Evolutionary conservation across 2,113 vertebrate genomes (phyloP).

Genomic region (Pygoscelis antarcticus): DNA sequence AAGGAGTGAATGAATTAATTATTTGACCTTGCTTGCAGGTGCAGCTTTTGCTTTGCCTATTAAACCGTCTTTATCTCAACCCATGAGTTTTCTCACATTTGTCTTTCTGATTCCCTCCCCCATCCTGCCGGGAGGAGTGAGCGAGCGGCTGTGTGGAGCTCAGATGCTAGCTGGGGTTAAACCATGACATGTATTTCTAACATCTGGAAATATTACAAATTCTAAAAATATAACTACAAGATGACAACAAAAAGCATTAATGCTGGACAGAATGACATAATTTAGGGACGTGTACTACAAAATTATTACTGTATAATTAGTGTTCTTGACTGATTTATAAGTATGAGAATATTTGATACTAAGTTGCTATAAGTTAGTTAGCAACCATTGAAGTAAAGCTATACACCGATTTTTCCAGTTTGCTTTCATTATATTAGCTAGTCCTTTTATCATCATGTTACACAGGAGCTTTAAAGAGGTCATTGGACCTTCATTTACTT

Average conservation of each 20-base stretch:
- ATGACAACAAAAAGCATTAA: background rate
- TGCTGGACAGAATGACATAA: background rate
- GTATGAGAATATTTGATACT: background rate
- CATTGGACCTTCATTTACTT: background rate
- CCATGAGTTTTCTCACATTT: background rate
- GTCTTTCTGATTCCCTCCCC: fast-evolving
- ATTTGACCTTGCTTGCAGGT: fast-evolving
- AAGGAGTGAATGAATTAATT: fast-evolving
- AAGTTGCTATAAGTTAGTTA: background rate
- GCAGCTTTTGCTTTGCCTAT: background rate
- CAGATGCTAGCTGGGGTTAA: background rate
- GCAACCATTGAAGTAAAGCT: background rate
- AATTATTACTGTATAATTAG: background rate
- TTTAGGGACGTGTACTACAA: background rate
- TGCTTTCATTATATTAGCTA: background rate
- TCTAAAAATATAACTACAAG: background rate
- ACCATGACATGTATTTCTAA: background rate
- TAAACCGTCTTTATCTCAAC: background rate
- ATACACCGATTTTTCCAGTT: background rate
- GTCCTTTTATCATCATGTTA: background rate
- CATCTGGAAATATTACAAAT: background rate
- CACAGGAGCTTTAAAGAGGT: background rate
- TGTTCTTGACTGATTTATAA: background rate
- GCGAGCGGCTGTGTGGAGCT: fast-evolving
- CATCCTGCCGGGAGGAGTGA: background rate